These are phyloP conservation scores for Syngnathoides biaculeatus DNA, from an alignment of 2,113 vertebrate species.

Conservation along the genomic window DNA sequence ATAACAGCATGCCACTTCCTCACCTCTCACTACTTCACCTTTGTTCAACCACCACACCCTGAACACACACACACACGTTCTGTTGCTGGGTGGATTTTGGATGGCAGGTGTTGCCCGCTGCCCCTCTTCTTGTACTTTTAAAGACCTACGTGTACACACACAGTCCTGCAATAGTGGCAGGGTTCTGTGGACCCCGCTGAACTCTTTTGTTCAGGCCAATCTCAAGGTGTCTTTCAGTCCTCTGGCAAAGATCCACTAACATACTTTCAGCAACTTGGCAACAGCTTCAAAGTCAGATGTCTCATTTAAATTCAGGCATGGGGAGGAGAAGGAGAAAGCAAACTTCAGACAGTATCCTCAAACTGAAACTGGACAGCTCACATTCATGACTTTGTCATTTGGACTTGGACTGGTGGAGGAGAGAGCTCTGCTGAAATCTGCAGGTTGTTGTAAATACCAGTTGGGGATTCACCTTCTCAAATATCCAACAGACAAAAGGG, in stretches of 20 bases:
- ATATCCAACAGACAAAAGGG: not conserved
- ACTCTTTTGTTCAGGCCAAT: conserved; percentile 49
- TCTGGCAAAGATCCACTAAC: conserved; percentile 64
- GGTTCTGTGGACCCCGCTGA: conserved; percentile 40
- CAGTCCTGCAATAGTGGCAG: conserved; percentile 21
- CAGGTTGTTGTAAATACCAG: not conserved
- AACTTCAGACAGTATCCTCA: conserved; percentile 62
- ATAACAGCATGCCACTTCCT: conserved; percentile 50
- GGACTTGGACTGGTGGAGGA: conserved; percentile 8
- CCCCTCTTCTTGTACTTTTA: conserved; percentile 9
- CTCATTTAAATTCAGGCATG: conserved; percentile 74
- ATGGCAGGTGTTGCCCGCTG: conserved; percentile 33
- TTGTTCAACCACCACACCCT: conserved; percentile 19
- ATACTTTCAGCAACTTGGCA: conserved; percentile 71
- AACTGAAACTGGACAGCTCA: conserved; percentile 60
- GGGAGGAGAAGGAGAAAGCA: conserved; percentile 36
- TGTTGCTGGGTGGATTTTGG: conserved; percentile 63
- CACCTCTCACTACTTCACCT: conserved; percentile 45
- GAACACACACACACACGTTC: conserved; percentile 12
- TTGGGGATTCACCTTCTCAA: not conserved
- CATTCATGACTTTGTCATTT: conserved; percentile 10
- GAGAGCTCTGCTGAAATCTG: conserved; percentile 9
- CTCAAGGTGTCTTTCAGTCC: conserved; percentile 63
- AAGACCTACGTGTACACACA: conserved; percentile 7
- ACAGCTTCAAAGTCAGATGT: conserved; percentile 70